Evolutionary conservation across 2,113 vertebrate genomes (phyloP), one percentile per base, ranked within the genome.

Genomic region (Choloepus hoffmanni): DNA sequence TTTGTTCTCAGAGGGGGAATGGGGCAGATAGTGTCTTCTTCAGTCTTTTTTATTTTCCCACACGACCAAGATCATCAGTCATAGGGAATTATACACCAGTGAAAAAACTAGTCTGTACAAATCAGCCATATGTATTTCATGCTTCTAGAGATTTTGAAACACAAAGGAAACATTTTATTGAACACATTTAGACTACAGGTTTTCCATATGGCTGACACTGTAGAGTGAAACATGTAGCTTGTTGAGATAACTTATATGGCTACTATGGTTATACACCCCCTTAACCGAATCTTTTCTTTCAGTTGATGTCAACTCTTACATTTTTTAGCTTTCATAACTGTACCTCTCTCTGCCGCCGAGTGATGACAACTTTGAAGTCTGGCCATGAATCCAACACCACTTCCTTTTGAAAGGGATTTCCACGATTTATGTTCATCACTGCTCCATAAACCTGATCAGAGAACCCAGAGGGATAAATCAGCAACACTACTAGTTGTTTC

Each of bases 341-440:
- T 98, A 98, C 98, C 98, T 97, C 95, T 95, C 97, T 98, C 91
- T 98, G 97, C 15, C 67, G 77, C 40, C 98, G 94, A 88, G 97
- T 98, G 90, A 99, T 97, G 70, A 98, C 97, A 94, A 97, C 96
- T 82, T 98, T 98, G 97, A 99, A 99, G 97, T 95, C 97, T 72
- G 98, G 98, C 98, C 99, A 99, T 28, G 98, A 98, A 97, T 98
- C 98, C 94, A 98, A 95, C 78, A 98, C 95, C 62, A 98, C 97
- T 97, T 98, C 97, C 82, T 97, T 98, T 78, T 97, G 97, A 98
- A 98, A 98, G 19, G 79, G 97, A 92, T 98, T 98, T 81, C 97
- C 98, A 97, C 97, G 92, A 76, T 97, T 98, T 94, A 98, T 98
- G 83, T 98, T 97, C 97, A 98, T 97, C 87, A 98, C 95, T 81